Percentiles rank a stretch among this genome's conserved stretches.
phyloP scores from a whole-genome alignment of 2,888 invertebrate genomes.

The Allygus modestus region DNA sequence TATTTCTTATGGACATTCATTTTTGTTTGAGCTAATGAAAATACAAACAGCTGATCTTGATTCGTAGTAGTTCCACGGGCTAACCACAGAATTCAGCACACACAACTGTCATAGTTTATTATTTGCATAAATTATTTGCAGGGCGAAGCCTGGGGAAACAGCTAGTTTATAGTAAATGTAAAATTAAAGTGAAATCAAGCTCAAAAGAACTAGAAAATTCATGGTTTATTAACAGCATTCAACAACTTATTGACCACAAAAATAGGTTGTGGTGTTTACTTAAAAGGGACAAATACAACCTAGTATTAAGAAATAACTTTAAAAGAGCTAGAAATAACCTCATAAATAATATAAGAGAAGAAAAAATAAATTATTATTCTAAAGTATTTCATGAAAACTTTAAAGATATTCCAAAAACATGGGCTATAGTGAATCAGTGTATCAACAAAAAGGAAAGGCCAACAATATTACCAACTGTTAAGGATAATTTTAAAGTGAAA shows the following conservation, averaged over 20 bases:
- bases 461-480: neutral
- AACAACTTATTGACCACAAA: neutral
- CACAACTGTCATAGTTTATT: too few species aligned
- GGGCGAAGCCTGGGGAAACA: too few species aligned
- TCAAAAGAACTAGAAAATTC: neutral
- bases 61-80: too few species aligned
- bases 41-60: too few species aligned
- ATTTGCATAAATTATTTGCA: too few species aligned
- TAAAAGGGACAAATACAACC: neutral
- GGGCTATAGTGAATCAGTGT: neutral
- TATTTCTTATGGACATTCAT: too few species aligned
- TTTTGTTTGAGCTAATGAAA: too few species aligned
- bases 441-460: neutral
- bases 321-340: neutral
- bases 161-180: neutral
- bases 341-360: neutral
- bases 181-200: neutral
- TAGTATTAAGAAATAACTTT: neutral
- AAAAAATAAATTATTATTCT: neutral
- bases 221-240: neutral
- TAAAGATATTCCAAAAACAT: neutral
- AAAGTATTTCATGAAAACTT: neutral
- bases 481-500: neutral
- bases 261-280: neutral
- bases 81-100: too few species aligned